These are phyloP conservation scores for Atherix ibis DNA, from an alignment of 2,888 invertebrate genomes.

Conservation along the genomic window DNA sequence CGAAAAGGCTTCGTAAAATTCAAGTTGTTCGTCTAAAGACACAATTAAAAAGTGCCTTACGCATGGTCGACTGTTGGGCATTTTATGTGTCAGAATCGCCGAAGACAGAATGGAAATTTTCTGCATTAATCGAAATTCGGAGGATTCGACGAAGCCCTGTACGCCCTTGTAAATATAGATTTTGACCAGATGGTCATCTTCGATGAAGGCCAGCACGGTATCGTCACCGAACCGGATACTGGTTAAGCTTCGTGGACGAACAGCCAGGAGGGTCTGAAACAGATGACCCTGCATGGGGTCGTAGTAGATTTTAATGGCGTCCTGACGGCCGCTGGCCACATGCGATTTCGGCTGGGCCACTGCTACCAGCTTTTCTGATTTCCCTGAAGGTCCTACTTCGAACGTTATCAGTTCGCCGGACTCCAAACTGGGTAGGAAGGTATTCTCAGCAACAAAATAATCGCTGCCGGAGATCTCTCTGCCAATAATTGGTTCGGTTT, in stretches of 20 bases:
- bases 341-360: slow-evolving; percentile 17
- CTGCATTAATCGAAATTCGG: too few relatives aligned
- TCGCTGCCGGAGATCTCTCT: too few relatives aligned
- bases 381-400: slow-evolving; percentile 20
- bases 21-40: too few relatives aligned
- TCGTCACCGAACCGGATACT: slow-evolving; percentile 31
- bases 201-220: slow-evolving; percentile 36
- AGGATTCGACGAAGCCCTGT: slow-evolving; percentile 28
- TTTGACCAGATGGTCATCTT: slow-evolving; percentile 21
- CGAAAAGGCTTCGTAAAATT: too few relatives aligned
- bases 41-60: too few relatives aligned
- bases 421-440: slow-evolving; percentile 19
- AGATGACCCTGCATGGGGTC: slow-evolving; percentile 32
- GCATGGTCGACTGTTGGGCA: too few relatives aligned
- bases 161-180: slow-evolving; percentile 26
- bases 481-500: too few relatives aligned
- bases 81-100: too few relatives aligned
- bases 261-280: slow-evolving; percentile 36
- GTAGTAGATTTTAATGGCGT: slow-evolving; percentile 34
- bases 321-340: slow-evolving; percentile 14
- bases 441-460: background rate
- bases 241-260: slow-evolving; percentile 34
- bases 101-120: too few relatives aligned
- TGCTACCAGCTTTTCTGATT: slow-evolving; percentile 25
- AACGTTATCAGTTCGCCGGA: slow-evolving; percentile 24